Percentiles rank a stretch among this genome's conserved stretches.
phyloP scores from a whole-genome alignment of 37 sponge, comb jelly and placozoan species.

The Ianthella basta region DNA sequence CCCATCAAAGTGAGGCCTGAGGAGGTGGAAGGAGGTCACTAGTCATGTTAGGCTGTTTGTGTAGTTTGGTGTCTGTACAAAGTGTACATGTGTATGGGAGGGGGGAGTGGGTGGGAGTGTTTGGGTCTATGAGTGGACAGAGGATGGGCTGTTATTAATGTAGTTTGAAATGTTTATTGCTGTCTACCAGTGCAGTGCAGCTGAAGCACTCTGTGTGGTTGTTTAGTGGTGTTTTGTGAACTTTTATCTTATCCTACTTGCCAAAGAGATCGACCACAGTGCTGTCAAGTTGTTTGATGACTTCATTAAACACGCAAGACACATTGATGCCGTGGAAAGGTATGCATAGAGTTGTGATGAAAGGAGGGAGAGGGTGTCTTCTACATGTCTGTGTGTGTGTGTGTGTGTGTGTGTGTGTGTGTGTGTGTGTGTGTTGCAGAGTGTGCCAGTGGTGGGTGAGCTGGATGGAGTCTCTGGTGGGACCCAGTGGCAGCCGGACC shows the following conservation, averaged over 20 bases:
- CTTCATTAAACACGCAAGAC: constrained; percentile 2
- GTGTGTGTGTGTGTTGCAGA: constrained; percentile 33
- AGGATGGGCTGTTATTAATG: too few relatives aligned
- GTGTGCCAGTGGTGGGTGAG: background rate
- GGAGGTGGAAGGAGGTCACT: too few relatives aligned
- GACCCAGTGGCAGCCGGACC: background rate
- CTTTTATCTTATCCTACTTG: background rate
- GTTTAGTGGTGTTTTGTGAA: background rate
- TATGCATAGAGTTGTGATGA: background rate
- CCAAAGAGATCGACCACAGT: background rate
- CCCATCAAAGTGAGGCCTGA: background rate
- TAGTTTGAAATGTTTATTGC: too few relatives aligned
- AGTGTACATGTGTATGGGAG: background rate
- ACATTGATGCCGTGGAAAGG: constrained; percentile 19
- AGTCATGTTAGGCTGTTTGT: too few relatives aligned
- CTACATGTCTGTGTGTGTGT: constrained; percentile 16
- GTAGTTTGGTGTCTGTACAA: background rate
- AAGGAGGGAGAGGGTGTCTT: background rate
- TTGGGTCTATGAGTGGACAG: background rate
- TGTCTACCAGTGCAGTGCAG: background rate
- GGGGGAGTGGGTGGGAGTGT: too few relatives aligned
- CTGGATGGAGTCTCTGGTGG: background rate
- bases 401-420: constrained; percentile 27
- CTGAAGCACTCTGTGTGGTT: too few relatives aligned
- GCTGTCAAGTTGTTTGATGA: constrained; percentile 23